Evolutionary conservation across 2,797 vertebrate genomes (phyloP), one percentile per base, ranked within the genome.

Genomic region (Zonotrichia albicollis): DNA sequence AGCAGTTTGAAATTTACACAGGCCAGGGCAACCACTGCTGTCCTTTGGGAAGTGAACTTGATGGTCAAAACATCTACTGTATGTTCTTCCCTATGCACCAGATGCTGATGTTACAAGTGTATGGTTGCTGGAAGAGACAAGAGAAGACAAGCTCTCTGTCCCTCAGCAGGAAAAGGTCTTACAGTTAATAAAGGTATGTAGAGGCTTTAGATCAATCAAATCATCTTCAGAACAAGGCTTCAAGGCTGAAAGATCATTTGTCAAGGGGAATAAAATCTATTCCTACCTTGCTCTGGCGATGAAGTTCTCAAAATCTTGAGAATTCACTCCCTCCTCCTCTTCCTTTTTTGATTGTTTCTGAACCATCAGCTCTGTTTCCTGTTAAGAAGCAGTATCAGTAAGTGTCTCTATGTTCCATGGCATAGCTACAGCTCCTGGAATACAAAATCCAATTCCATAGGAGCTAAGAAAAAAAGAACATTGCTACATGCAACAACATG

Each of bases 361-460:
- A 96, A 98, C 94, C 97, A 99, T 98, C 87, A 98, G 97, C 77
- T 99, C 98, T 2, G 99, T 99, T 98, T 99, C 99, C 99, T 99
- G 92, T 84, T 95, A 96, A 94, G 26, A 94, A 96, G 57, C 13
- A 94, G 42, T 27, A 97, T 67, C 71, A 93, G 36, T 93, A 67
- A 91, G 71, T 54, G 25, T 62, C n/a, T 86, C 40, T 71, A 2
- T 25, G 20, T 57, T 84, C 62, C 32, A 80, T 25, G n/a, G 78
- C 53, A 84, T 5, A 83, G 34, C 45, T 72, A 87, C 23, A 87
- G 36, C 18, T 32, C n/a, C 67, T 54, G n/a, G 51, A 90, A 87
- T 3, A 86, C 68, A 93, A 76, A 89, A 80, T 29, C 3, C 26
- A 79, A 10, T 70, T 94, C 15, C 38, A 71, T 2, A 32, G 21